A percentile compares a stretch with the other conserved stretches of the same genome.
Conservation (phyloP, 2,113 vertebrate genomes). For the Aegithalos caudatus region DNA sequence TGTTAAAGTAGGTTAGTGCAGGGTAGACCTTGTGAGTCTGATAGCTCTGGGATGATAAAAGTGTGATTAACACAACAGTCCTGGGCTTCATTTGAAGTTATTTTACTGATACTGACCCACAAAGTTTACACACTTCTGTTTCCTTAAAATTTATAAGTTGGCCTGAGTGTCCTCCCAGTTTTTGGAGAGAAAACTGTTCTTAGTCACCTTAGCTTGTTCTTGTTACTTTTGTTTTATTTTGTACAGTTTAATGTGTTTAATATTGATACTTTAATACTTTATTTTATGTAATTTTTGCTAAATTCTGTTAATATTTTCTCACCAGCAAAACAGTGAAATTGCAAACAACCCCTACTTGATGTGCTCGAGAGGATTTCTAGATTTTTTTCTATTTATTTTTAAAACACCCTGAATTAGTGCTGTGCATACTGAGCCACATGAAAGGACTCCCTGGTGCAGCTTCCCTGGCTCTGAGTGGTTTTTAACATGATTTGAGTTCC, state of each 20-base stretch:
- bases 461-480: neutral
- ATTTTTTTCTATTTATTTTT: neutral
- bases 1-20: accelerated
- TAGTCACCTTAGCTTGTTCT: neutral
- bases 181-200: neutral
- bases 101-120: neutral
- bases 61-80: neutral
- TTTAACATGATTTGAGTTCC: neutral
- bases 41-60: neutral
- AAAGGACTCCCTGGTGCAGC: neutral
- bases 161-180: neutral
- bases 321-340: neutral
- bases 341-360: neutral
- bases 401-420: neutral
- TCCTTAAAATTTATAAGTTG: neutral
- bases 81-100: neutral
- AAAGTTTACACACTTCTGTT: neutral
- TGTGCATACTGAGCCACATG: neutral
- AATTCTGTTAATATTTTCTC: neutral
- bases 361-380: neutral
- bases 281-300: neutral
- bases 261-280: neutral
- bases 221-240: neutral
- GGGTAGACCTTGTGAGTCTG: neutral
- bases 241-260: neutral